Conservation (phyloP, 2,888 invertebrate genomes). For the Tiliacea aurago region DNA sequence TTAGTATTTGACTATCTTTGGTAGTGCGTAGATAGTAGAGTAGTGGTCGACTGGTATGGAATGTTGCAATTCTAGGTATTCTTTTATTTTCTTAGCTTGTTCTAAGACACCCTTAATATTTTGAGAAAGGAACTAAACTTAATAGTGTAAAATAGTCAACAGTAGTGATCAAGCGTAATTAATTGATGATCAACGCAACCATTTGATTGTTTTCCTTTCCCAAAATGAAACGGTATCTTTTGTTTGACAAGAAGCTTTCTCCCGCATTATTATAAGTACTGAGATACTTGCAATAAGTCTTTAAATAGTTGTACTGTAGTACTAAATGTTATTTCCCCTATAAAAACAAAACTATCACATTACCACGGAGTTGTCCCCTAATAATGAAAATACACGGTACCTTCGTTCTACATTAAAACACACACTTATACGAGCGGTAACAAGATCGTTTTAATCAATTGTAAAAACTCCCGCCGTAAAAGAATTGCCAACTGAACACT, state of each 20-base stretch:
- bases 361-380: background rate
- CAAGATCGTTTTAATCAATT: conserved; percentile 66
- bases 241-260: background rate
- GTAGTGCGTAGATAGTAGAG: background rate
- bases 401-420: background rate
- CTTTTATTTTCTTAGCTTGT: no score
- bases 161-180: no score
- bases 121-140: no score
- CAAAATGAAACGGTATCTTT: background rate
- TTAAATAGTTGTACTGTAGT: background rate
- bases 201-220: no score
- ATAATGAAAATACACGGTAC: conserved; percentile 17
- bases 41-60: background rate
- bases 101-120: no score
- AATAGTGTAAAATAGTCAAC: no score
- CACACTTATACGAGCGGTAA: conserved; percentile 41
- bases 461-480: conserved; percentile 48
- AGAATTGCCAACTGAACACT: conserved; percentile 23
- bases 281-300: background rate
- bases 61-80: no score
- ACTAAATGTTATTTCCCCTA: no score
- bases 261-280: background rate
- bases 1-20: conserved; percentile 34
- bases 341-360: conserved; percentile 7
- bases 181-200: no score